These are phyloP conservation scores for Anthopleura xanthogrammica DNA, from an alignment of 92 coral and sea anemone species.

Conservation along the genomic window DNA sequence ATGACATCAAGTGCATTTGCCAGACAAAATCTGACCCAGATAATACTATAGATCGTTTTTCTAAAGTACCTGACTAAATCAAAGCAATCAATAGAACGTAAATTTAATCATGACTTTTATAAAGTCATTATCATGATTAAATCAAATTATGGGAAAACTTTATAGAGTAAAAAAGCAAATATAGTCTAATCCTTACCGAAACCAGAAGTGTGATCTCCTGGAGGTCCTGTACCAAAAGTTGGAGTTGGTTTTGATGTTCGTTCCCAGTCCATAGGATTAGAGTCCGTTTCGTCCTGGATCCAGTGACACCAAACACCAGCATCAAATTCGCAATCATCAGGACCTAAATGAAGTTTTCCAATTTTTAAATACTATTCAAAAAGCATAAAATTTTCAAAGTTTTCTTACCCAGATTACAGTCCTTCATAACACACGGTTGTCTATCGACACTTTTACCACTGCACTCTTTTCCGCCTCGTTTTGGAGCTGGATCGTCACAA, in stretches of 20 bases:
- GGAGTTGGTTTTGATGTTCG: conserved; percentile 37
- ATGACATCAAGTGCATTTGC: no score
- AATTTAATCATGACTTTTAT: no score
- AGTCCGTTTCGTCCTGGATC: conserved; percentile 26
- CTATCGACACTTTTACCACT: conserved; percentile 28
- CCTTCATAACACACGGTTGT: conserved; percentile 33
- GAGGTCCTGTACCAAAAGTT: conserved; percentile 58
- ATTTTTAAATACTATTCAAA: not conserved
- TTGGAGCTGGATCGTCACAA: conserved; percentile 65
- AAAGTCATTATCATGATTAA: no score
- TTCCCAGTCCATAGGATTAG: conserved; percentile 43
- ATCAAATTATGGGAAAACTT: not conserved
- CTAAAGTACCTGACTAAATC: no score
- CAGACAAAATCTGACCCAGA: no score
- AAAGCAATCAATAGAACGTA: no score
- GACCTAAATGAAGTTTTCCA: conserved; percentile 39
- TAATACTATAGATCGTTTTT: no score
- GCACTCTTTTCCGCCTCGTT: conserved; percentile 58
- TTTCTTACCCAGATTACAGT: conserved; percentile 60
- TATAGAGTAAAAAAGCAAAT: not conserved
- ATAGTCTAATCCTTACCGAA: conserved; percentile 33
- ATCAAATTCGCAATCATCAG: conserved; percentile 82
- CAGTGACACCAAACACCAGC: conserved; percentile 57
- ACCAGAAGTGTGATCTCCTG: conserved; percentile 64
- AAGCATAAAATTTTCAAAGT: not conserved